Base-by-base conservation (phyloP, 2,888 invertebrate genomes). In the Pelosia muscerda region DNA sequence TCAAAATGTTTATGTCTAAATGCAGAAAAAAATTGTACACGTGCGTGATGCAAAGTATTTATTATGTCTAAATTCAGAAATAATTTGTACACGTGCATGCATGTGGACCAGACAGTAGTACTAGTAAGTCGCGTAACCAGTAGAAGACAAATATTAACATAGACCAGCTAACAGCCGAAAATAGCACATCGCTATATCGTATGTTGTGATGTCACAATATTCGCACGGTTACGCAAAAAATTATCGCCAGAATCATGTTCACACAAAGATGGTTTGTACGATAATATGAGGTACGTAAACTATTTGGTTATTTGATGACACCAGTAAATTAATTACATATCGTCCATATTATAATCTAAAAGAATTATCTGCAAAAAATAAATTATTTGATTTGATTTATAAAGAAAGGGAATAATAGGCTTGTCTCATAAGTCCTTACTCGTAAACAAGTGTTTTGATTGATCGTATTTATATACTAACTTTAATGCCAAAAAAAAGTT, bases 121-220 rank as follows among this genome's bases (percentile, higher is more conserved):
- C n/a, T n/a, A n/a, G n/a, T 38, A 25, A 59, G 38, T 38, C 38
- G 34, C 25, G 25, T 38, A 38, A 38, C 34, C 23, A 15, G 62
- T 73, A 31, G 19, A 26, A 57, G 23, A 65, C 59, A 54, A 54
- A 57, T 23, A 65, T 31, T 54, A 53, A 66, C 49, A 56, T 38
- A 57, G 13, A 11, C 49, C 26, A 61, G 56, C 25, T 25, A 22
- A 55, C 5, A 28, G 53, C 62, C 66, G 57, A 66, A 66, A 66
- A 62, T 62, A 66, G 53, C n/a, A 25, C 26, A 57, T 64, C 23
- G 13, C 34, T 13, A 22, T 49, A 23, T 42, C 26, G 60, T 15
- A 4, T 26, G 55, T 26, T 42, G 49, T 19, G n/a, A 28, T 25
- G 66, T 66, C 54, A 61, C 38, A 34, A 34, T 28, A 34, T 26